phyloP scores from a whole-genome alignment of 2,888 invertebrate species.

The Helicoverpa assulta region DNA sequence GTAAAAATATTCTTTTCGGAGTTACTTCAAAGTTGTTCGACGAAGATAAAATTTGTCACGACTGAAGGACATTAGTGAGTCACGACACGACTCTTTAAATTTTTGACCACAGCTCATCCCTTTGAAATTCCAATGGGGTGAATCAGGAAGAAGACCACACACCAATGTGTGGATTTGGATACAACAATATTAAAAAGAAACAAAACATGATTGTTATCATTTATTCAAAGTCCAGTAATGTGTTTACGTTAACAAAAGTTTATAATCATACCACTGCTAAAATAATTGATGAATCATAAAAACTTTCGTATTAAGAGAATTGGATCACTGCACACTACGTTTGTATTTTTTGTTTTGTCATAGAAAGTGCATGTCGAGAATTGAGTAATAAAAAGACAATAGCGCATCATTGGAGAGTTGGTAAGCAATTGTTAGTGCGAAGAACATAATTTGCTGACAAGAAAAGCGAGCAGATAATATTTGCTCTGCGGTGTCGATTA shows the following conservation, averaged over 20 bases:
- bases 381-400: slow-evolving; percentile 74
- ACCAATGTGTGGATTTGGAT: slow-evolving; percentile 21
- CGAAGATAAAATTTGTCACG: slow-evolving; percentile 39
- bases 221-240: background rate
- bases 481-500: slow-evolving; percentile 64
- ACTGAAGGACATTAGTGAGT: slow-evolving; percentile 69
- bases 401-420: slow-evolving; percentile 67
- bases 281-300: slow-evolving; percentile 38
- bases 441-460: slow-evolving; percentile 74
- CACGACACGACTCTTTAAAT: slow-evolving; percentile 71
- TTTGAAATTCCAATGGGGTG: slow-evolving; percentile 75
- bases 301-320: slow-evolving; percentile 57
- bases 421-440: slow-evolving; percentile 67
- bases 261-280: slow-evolving; percentile 5
- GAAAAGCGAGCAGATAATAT: slow-evolving; percentile 70
- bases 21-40: slow-evolving; percentile 10
- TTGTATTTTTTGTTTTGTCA: slow-evolving; percentile 52
- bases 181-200: slow-evolving; percentile 14
- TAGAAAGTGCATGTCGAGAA: slow-evolving; percentile 74
- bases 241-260: slow-evolving; percentile 3
- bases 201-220: background rate
- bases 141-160: slow-evolving; percentile 71
- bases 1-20: slow-evolving; percentile 18
- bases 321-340: slow-evolving; percentile 51
- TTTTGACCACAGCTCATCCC: slow-evolving; percentile 71